Evolutionary conservation across 2,797 vertebrate species (phyloP), one percentile per base, ranked within the genome.

Genomic region (Acipenser ruthenus): DNA sequence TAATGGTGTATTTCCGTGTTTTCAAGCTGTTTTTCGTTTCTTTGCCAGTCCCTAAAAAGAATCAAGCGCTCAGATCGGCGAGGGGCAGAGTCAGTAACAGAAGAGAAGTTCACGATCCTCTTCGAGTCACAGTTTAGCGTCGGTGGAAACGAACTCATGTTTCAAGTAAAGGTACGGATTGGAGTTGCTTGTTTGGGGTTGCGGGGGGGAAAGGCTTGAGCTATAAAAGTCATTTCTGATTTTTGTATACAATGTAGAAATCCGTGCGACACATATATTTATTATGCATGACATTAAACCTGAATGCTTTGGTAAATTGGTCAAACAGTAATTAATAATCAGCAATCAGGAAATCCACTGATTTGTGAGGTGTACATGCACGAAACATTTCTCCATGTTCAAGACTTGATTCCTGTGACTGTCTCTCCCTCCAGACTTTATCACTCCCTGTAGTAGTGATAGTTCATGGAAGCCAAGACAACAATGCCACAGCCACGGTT

Each of bases 101-200:
- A 98, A 75, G 95, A 97, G 79, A 98, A 98, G 76, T 97, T 97
- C 76, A 97, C 95, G 0, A 93, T 98, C 72, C 87, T 98, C 65
- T 98, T 98, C 0, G 95, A 98, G 75, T 98, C 95, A 0, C 95
- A 98, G 82, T 98, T 98, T 82, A 98, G 95, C 1, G 91, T 98
- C 0, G 95, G 95, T 6, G 95, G 95, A 69, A 98, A 98, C 0
- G 95, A 98, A 77, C 87, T 98, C 55, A 93, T 97, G 62, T 98
- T 98, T 78, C 94, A 97, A 56, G 95, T 97, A 77, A 96, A 96
- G 90, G 94, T 97, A 83, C 84, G 58, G n/a, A 4, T 58, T 60
- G 10, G 23, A 37, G 23, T 37, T 3, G 23, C 23, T 37, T 37
- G 23, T 37, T 37, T 37, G 23, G 23, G 23, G 23, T 37, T 37